These are phyloP conservation scores for Bombylius major DNA, from an alignment of 2,888 invertebrate species.

Conservation along the genomic window DNA sequence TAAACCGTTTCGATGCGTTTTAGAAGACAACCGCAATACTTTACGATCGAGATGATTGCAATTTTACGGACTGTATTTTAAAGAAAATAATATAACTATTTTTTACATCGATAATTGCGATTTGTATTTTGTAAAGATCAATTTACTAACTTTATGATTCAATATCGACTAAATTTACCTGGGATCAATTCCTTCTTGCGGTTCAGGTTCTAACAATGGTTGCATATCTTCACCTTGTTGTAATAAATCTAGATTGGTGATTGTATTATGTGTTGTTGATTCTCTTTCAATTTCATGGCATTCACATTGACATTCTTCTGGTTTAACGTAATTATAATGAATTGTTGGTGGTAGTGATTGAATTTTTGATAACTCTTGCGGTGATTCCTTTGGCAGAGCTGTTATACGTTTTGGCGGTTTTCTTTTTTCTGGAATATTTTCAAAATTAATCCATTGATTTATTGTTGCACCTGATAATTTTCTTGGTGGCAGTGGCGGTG, in stretches of 20 bases:
- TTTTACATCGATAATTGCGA: not conserved
- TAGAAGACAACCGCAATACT: too few relatives aligned
- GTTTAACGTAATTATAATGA: slow-evolving; percentile 69
- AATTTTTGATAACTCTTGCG: slow-evolving; percentile 23
- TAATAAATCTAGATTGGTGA: slow-evolving; percentile 28
- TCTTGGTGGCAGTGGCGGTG: slow-evolving; percentile 39
- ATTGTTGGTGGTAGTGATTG: slow-evolving; percentile 25
- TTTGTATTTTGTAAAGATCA: too few relatives aligned
- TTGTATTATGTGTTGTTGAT: slow-evolving; percentile 23
- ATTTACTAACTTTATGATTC: not conserved
- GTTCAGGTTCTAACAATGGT: slow-evolving; percentile 38
- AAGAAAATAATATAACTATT: too few relatives aligned
- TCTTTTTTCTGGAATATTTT: slow-evolving; percentile 70
- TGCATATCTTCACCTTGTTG: slow-evolving; percentile 39
- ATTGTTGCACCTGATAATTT: slow-evolving; percentile 29
- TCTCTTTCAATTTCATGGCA: slow-evolving; percentile 53
- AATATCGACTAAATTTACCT: slow-evolving; percentile 20
- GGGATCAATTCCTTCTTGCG: slow-evolving; percentile 29
- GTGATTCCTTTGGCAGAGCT: slow-evolving; percentile 50
- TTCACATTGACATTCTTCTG: slow-evolving; percentile 78
- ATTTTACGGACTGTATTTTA: too few relatives aligned
- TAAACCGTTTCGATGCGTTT: too few relatives aligned
- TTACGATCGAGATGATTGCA: too few relatives aligned
- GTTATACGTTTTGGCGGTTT: slow-evolving; percentile 74
- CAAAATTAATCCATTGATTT: slow-evolving; percentile 73